These are phyloP conservation scores for Campoplex capitator DNA, from an alignment of 2,888 invertebrate species.

Conservation along the genomic window DNA sequence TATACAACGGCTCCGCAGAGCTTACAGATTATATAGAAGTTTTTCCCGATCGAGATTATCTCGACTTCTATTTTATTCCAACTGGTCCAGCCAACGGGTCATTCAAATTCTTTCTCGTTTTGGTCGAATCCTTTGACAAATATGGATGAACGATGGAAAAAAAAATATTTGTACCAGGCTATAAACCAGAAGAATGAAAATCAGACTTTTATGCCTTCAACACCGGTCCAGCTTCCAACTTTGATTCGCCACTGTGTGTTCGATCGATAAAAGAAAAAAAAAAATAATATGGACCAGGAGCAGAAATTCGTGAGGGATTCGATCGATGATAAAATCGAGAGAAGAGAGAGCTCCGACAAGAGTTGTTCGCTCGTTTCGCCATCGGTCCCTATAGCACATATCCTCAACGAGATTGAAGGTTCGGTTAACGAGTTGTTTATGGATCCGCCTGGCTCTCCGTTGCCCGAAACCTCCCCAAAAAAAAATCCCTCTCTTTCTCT, in stretches of 20 bases:
- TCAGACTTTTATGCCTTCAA: background rate
- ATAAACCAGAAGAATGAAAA: background rate
- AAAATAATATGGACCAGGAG: background rate
- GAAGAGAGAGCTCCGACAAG: constrained; percentile 60
- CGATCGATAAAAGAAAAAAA: background rate
- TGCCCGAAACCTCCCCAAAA: constrained; percentile 4
- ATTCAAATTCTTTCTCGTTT: background rate
- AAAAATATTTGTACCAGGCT: background rate
- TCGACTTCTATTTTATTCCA: constrained; percentile 17
- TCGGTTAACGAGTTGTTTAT: constrained; percentile 83
- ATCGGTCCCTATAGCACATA: constrained; percentile 67
- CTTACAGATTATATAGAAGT: constrained; percentile 28
- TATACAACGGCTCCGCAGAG: constrained; percentile 25
- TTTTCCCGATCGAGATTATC: constrained; percentile 40
- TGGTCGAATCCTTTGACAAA: background rate
- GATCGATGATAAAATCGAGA: constrained; percentile 63
- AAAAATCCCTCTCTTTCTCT: constrained; percentile 20
- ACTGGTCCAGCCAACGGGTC: no score
- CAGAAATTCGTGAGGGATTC: constrained; percentile 13
- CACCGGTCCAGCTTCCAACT: background rate
- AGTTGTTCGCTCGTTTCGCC: constrained; percentile 68
- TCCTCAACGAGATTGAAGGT: constrained; percentile 80
- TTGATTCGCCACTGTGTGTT: background rate
- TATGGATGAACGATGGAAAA: background rate
- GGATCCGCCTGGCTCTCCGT: constrained; percentile 75